Evolutionary conservation across 2,113 vertebrate species (phyloP), one percentile per base, ranked within the genome.

Genomic region (Lampris incognitus): DNA sequence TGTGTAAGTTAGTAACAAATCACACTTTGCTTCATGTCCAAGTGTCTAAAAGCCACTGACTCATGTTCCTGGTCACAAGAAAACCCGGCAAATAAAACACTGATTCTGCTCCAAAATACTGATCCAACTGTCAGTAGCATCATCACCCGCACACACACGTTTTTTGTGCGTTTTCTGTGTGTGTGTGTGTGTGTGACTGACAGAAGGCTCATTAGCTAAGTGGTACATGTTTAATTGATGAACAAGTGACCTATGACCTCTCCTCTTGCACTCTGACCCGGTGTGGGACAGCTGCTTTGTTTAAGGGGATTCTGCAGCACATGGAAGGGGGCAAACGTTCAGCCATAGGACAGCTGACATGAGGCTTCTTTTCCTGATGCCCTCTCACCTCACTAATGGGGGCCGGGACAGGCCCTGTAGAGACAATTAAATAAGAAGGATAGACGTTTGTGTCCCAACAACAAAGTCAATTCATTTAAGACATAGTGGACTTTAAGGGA

Each of bases 161-260:
- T 9, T 8, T 52, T 8, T 52, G 49, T 24, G 24, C 24, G 10
- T 61, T 38, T 37, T 54, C 40, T 75, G 24, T 51, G 5, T 66
- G 68, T 60, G 13, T 49, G 39, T 55, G 40, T 52, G 50, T 40
- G 66, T 55, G 66, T 24, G 36, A 24, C 4, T 56, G 38, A 36
- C 44, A 50, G 13, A 49, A 38, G 78, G 67, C 65, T 84, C 66
- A 81, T 86, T 85, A 80, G 76, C 66, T 79, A 75, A 86, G 80
- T 86, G 84, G 82, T 78, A 78, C 64, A 57, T 71, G 66, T 78
- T 76, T 74, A 84, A 85, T 84, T 79, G 78, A 89, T 87, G 66
- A 59, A 60, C 55, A 48, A 52, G 9, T 55, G 75, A 85, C 85
- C 83, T 62, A 9, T 49, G 8, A 13, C 84, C 85, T 81, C 76